Base-by-base conservation (phyloP, 1,140 invertebrate species). In the Phocides pigmalion region DNA sequence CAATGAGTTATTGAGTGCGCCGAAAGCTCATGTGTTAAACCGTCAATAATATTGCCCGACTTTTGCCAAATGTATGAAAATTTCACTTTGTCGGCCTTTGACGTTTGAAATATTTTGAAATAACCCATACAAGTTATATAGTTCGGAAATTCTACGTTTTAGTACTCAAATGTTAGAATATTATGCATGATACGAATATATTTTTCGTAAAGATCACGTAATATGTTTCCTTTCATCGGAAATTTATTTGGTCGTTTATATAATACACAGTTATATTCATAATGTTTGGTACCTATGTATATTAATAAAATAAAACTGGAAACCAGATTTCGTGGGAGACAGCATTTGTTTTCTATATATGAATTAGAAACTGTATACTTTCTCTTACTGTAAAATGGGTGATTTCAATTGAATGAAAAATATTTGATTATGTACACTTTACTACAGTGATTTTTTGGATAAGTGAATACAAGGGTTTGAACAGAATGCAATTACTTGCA, bases 1-100 rank as follows among this genome's bases (percentile, higher is more conserved):
- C 86, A 90, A 87, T 90, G 87, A 90, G 85, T 90, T 90, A 90
- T 90, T 87, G 85, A 90, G 84, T 90, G 84, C 72, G 70, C 76
- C 61, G 72, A 84, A 79, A 79, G 79, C 83, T 87, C 79, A 82
- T 82, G 83, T 86, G 76, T 81, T 79, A 75, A 81, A 75, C 66
- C 74, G 72, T 73, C 72, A 74, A 64, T 72, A 73, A 74, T 76
- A 73, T 59, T 46, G 41, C 54, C 47, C 56, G 42, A 59, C 56
- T 59, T 59, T 59, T 59, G 25, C 56, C 41, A 47, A 59, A 59
- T 47, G 11, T 59, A 47, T 59, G 56, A 59, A 59, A 59, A 56
- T 56, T 54, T 25, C 22, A 58, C 28, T n/a, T n/a, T n/a, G 32
- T 28, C 35, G 42, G 20, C 37, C 37, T 22, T 50, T 15, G 56